phyloP scores from a whole-genome alignment of 2,797 vertebrate species.

The Sus cebifrons region DNA sequence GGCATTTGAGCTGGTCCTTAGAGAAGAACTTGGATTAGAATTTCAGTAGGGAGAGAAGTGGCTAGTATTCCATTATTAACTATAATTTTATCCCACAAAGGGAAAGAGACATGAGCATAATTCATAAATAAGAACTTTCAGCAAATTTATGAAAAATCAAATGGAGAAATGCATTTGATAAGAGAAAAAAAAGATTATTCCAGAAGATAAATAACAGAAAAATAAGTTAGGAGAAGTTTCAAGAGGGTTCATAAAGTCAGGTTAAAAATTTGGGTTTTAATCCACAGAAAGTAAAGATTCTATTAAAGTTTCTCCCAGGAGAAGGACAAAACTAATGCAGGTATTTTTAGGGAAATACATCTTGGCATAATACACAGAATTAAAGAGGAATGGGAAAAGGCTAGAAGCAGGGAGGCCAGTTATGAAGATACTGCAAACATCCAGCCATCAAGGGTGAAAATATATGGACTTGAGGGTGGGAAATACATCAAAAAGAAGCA shows the following conservation, averaged over 20 bases:
- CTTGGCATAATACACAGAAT: not conserved
- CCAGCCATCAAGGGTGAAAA: not conserved
- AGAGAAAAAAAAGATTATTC: conserved; percentile 38
- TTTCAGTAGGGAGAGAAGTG: not conserved
- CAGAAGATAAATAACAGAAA: conserved; percentile 38
- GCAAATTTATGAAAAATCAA: conserved; percentile 60
- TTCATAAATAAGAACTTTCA: not conserved
- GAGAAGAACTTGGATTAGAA: conserved; percentile 1
- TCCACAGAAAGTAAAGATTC: conserved; percentile 28
- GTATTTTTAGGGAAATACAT: conserved; percentile 50
- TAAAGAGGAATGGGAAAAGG: not conserved
- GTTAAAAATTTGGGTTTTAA: conserved; percentile 25
- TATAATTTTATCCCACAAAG: conserved; percentile 32
- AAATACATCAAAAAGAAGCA: conserved; percentile 25
- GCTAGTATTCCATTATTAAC: not conserved
- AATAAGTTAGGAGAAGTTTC: not conserved
- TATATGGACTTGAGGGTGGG: not conserved
- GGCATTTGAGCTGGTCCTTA: not conserved
- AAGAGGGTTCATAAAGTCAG: conserved; percentile 26
- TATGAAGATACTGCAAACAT: not conserved
- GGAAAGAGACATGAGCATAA: not conserved
- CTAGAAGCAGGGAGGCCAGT: not conserved
- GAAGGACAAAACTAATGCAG: conserved; percentile 25
- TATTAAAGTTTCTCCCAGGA: conserved; percentile 18
- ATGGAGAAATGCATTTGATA: not conserved